phyloP scores from a whole-genome alignment of 2,113 vertebrate genomes.

The Diglossa brunneiventris region DNA sequence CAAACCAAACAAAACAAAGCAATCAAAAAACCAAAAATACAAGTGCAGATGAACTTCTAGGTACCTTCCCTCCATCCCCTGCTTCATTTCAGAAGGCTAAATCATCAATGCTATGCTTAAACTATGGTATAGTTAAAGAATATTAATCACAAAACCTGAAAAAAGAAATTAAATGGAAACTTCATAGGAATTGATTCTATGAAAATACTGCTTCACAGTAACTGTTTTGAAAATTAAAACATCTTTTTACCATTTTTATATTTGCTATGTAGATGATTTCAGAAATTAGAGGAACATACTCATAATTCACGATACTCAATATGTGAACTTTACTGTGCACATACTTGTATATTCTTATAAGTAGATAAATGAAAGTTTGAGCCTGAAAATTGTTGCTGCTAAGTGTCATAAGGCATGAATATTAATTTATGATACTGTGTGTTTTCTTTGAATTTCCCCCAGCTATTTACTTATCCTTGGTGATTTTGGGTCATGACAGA shows the following conservation, averaged over 20 bases:
- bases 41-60: neutral
- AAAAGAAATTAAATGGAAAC: neutral
- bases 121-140: neutral
- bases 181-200: neutral
- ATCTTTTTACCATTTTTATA: neutral
- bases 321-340: neutral
- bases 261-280: neutral
- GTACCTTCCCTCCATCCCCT: neutral
- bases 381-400: neutral
- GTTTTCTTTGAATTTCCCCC: neutral
- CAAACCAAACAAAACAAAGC: neutral
- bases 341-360: neutral
- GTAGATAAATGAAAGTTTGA: neutral
- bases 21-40: neutral
- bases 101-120: neutral
- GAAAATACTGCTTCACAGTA: neutral
- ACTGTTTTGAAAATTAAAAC: neutral
- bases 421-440: neutral
- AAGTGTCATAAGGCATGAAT: conserved; percentile 3
- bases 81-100: neutral
- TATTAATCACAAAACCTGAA: neutral
- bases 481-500: neutral
- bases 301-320: neutral
- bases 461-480: neutral
- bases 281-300: neutral